Percentiles rank a stretch among this genome's conserved stretches.
These are phyloP conservation scores for Coecobrya sp. DNA, from an alignment of 2,888 invertebrate genomes.

Conservation along the genomic window DNA sequence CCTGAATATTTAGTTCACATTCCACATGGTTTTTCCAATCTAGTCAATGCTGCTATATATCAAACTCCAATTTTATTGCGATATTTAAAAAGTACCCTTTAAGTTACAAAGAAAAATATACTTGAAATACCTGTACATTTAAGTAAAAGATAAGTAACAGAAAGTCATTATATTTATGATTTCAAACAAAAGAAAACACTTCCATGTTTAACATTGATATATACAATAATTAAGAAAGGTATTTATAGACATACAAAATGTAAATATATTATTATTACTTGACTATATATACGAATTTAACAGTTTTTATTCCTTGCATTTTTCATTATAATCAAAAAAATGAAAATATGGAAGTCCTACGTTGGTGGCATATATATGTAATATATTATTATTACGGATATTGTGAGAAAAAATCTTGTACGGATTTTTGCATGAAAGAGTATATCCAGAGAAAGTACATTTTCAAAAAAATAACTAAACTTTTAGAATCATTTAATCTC, in stretches of 20 bases:
- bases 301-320: constrained; percentile 40
- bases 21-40: not conserved
- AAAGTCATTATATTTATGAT: constrained; percentile 39
- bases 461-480: not conserved
- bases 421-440: constrained; percentile 25
- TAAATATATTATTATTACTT: constrained; percentile 42
- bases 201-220: constrained; percentile 44
- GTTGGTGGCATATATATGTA: not conserved
- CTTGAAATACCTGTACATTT: constrained; percentile 43
- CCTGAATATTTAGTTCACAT: constrained; percentile 33
- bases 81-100: not conserved
- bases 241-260: constrained; percentile 22
- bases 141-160: constrained; percentile 9
- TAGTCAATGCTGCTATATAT: not conserved
- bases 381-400: constrained; percentile 32
- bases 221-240: constrained; percentile 41
- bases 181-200: constrained; percentile 30
- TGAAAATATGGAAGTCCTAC: constrained; percentile 23
- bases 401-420: constrained; percentile 31
- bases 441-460: constrained; percentile 19
- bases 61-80: not conserved
- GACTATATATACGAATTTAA: constrained; percentile 22
- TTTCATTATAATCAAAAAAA: constrained; percentile 26
- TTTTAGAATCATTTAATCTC: constrained; percentile 23
- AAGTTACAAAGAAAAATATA: not conserved